Base-by-base conservation (phyloP, 2,888 invertebrate species). In the Thereva unica region DNA sequence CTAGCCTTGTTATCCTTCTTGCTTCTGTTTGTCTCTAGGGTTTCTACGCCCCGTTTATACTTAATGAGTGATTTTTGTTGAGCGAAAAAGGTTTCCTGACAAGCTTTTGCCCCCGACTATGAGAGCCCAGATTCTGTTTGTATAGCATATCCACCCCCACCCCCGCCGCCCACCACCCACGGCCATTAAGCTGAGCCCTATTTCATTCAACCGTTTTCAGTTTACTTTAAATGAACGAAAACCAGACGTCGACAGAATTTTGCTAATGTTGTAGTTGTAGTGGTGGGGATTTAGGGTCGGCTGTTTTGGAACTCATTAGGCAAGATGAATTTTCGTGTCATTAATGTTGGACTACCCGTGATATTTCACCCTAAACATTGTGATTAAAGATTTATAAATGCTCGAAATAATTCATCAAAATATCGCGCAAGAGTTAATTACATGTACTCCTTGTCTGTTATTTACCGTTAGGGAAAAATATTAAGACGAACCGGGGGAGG, bases 341-440 rank as follows among this genome's bases (percentile, higher is more conserved):
- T 67, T 64, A 55, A 64, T 59, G 57, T 54, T 54, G 56, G 67
- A 67, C 55, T 63, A 64, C 56, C 53, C 57, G 67, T 45, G 68
- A 70, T 70, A 68, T 67, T 70, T 70, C 67, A 70, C 63, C 66
- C 68, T 64, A 65, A 68, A 68, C 66, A 66, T 68, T 69, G 67
- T 69, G 64, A 69, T 67, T 71, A 67, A 69, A 69, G 66, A 67
- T 64, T 67, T 67, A 63, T 64, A 55, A 64, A 64, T 64, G 67
- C 52, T 67, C 41, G n/a, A 64, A 64, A 57, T 64, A 67, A 67
- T 67, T 67, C 55, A 67, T 67, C 57, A 67, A 64, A 56, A 64
- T 47, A 63, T 64, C 56, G 45, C 56, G 37, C 52, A 52, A 64
- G 55, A 67, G 67, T 67, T 67, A 64, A 67, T 67, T 67, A 52